Evolutionary conservation across 1,140 invertebrate genomes (phyloP).

Genomic region (Gonioctena quinquepunctata): DNA sequence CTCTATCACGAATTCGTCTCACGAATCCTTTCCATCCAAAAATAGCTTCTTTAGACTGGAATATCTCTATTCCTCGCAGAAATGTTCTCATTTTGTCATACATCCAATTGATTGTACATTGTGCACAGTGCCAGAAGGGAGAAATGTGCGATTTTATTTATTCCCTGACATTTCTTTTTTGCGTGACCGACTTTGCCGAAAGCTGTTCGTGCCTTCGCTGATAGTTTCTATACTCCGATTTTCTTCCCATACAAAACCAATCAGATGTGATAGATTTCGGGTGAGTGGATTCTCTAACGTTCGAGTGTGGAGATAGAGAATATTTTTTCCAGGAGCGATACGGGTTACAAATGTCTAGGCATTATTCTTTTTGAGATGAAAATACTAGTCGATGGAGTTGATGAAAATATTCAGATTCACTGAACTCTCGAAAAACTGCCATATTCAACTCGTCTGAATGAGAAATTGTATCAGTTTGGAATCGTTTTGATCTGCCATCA

Average conservation of each 20-base stretch:
- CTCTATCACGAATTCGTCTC: not conserved
- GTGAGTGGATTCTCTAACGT: not conserved
- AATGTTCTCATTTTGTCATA: not conserved
- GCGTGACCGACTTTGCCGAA: not conserved
- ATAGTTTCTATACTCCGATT: not conserved
- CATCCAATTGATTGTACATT: not conserved
- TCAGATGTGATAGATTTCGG: not conserved
- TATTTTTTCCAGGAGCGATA: not conserved
- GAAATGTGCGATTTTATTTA: not conserved
- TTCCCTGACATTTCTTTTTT: not conserved
- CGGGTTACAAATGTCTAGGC: not conserved
- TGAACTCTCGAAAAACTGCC: too few relatives aligned
- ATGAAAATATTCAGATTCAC: too few relatives aligned
- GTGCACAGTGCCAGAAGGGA: not conserved
- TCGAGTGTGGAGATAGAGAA: not conserved
- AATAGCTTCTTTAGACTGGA: not conserved
- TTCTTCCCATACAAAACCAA: not conserved
- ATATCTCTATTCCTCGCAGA: not conserved
- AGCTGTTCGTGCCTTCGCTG: not conserved
- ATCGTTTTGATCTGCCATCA: too few relatives aligned
- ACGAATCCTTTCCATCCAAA: not conserved
- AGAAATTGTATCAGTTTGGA: too few relatives aligned
- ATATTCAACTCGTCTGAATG: too few relatives aligned
- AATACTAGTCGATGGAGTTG: too few relatives aligned
- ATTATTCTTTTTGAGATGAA: too few relatives aligned